These are phyloP conservation scores for Neomonachus schauinslandi DNA, from an alignment of 2,113 vertebrate species.

Conservation along the genomic window DNA sequence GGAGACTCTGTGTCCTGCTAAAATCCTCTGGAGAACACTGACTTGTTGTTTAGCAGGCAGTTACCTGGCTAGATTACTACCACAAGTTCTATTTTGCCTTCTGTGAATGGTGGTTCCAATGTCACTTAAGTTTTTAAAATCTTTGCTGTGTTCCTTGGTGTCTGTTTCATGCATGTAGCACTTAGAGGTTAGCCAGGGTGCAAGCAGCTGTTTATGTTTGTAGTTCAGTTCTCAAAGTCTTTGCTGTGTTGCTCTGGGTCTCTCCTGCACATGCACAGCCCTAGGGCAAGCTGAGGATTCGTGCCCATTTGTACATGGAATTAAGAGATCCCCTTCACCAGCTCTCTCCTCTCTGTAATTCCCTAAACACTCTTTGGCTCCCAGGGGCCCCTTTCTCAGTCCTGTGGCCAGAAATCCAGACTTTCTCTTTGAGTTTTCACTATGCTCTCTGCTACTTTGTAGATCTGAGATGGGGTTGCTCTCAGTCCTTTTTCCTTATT, in stretches of 20 bases:
- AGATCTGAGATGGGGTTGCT: not conserved
- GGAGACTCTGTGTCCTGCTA: not conserved
- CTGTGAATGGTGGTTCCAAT: not conserved
- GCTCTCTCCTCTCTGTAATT: not conserved
- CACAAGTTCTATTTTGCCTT: not conserved
- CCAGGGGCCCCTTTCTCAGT: not conserved
- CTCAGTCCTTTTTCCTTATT: not conserved
- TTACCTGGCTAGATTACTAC: not conserved
- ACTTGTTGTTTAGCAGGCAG: not conserved
- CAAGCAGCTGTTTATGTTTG: not conserved
- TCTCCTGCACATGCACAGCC: not conserved
- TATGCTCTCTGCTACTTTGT: not conserved
- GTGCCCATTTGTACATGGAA: not conserved
- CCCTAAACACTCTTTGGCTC: not conserved
- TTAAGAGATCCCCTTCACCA: not conserved
- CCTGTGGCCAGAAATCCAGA: not conserved
- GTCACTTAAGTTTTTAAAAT: not conserved
- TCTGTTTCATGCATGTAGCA: not conserved
- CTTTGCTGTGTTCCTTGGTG: not conserved
- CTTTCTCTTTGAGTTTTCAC: not conserved
- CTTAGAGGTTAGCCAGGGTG: not conserved
- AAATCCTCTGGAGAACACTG: not conserved
- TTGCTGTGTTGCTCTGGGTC: not conserved
- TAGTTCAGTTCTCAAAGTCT: not conserved
- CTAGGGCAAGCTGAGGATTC: not conserved